Percentiles rank a stretch among this genome's conserved stretches.
Evolutionary conservation across 2,888 invertebrate species (phyloP).

Genomic region (Macrosoma leucophasiata): DNA sequence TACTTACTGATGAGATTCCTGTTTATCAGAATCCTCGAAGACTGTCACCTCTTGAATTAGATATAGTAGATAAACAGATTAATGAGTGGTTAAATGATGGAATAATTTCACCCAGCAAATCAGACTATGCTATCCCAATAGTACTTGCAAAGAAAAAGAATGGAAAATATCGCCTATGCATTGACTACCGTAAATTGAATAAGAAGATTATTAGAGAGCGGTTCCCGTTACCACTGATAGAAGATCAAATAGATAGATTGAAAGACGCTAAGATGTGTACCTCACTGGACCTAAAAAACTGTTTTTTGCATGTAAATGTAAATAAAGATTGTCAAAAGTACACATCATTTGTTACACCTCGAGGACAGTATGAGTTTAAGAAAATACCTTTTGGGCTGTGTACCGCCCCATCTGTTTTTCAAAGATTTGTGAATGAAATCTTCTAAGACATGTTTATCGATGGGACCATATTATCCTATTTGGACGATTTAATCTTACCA

Average conservation of each 20-base stretch:
- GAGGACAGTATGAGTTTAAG: slow-evolving; percentile 40
- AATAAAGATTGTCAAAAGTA: slow-evolving; percentile 32
- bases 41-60: slow-evolving; percentile 11
- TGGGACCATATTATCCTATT: slow-evolving; percentile 17
- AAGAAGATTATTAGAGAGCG: slow-evolving; percentile 32
- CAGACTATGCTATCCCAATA: slow-evolving; percentile 24
- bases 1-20: slow-evolving; percentile 13
- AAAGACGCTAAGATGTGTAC: slow-evolving; percentile 21
- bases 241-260: slow-evolving; percentile 41
- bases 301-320: slow-evolving; percentile 38
- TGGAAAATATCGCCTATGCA: slow-evolving; percentile 27
- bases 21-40: slow-evolving; percentile 13
- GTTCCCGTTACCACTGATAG: slow-evolving; percentile 40
- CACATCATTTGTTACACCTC: slow-evolving; percentile 41
- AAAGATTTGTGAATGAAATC: slow-evolving; percentile 33
- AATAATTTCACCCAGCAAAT: slow-evolving; percentile 19
- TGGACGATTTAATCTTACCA: slow-evolving; percentile 25
- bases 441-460: slow-evolving; percentile 28
- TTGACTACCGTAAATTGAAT: slow-evolving; percentile 42
- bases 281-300: slow-evolving; percentile 33
- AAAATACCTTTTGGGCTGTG: slow-evolving; percentile 45
- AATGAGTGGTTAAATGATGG: slow-evolving; percentile 15
- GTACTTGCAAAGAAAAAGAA: slow-evolving; percentile 23
- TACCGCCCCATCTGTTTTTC: slow-evolving; percentile 36
- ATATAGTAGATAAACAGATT: slow-evolving; percentile 13